Evolutionary conservation across 2,113 vertebrate species (phyloP), one percentile per base, ranked within the genome.

Genomic region (Melanotaenia duboulayi): DNA sequence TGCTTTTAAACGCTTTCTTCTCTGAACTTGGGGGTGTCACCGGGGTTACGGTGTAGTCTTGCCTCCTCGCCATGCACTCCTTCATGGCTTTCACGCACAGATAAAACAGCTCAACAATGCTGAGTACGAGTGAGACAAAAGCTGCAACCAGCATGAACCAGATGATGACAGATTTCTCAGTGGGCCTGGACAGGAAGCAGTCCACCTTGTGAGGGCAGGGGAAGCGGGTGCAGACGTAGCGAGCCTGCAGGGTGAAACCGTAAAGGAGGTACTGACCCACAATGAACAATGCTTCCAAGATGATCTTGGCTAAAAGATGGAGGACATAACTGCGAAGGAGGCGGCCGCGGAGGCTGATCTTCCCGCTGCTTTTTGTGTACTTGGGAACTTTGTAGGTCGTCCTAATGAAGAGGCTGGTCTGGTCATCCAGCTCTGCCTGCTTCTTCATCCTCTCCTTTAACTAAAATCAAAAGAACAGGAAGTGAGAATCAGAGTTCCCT

Each of bases 141-240:
- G 97, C 97, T 46, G 97, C 94, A 9, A 94, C 96, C 90, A 99
- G 87, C 98, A 98, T 99, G 90, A 98, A 99, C 92, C 98, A 93
- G 86, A 99, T 98, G 92, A 99, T 97, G 68, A 99, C 84, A 1
- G 95, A 97, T 83, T 99, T 99, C 92, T 99, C 98, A 0, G 97
- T 98, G 25, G 98, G 97, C 66, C 98, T 90, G 0, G 97, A 99
- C 85, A 99, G 95, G 90, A 97, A 99, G 86, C 97, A 99, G 92
- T 99, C 97, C 84, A 99, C 97, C 11, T 92, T 93, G 91, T 99
- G 96, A 0, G 97, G 97, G 86, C 98, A 99, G 28, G 98, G 97
- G 42, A 89, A 95, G 52, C 92, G 91, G 74, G 78, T 78, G 76
- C 98, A 99, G 59, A 94, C 90, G 59, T 96, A 97, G 2, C 95